Evolutionary conservation across 30 jellyfish, hydroid and myxozoan species (phyloP).

Genomic region (Euphysa ruthae): DNA sequence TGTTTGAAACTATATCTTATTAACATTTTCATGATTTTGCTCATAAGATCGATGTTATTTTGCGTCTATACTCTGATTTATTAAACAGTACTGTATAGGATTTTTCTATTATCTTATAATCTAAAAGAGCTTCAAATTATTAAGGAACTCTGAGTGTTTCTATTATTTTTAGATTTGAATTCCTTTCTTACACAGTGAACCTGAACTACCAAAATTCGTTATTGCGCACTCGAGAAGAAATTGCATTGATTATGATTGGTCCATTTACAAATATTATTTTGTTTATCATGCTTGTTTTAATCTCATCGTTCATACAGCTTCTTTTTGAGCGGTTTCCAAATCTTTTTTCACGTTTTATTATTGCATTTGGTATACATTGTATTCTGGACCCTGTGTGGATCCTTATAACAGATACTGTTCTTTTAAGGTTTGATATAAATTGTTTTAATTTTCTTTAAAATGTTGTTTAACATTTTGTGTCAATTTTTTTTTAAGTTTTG

Average conservation of each 20-base stretch:
- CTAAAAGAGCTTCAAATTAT: too few relatives aligned
- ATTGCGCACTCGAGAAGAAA: constrained; percentile 83
- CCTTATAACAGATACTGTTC: constrained; percentile 68
- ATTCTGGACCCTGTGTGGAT: constrained; percentile 84
- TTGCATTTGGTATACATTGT: constrained; percentile 86
- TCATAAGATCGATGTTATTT: too few relatives aligned
- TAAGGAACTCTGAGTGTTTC: too few relatives aligned
- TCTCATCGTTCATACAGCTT: constrained; percentile 62
- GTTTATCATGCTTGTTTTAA: constrained; percentile 39
- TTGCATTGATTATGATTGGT: constrained; percentile 74
- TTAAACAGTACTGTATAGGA: too few relatives aligned
- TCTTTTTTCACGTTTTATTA: constrained; percentile 55
- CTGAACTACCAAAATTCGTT: constrained; percentile 66
- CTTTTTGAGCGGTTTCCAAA: constrained; percentile 64
- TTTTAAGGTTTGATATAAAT: constrained; percentile 41
- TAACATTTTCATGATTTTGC: too few relatives aligned
- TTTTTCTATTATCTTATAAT: too few relatives aligned
- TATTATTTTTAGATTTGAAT: constrained; percentile 50
- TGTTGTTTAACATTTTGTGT: not conserved
- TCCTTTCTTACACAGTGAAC: constrained; percentile 83
- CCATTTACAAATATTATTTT: constrained; percentile 67
- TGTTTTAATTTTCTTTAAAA: not conserved
- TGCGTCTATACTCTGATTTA: too few relatives aligned
- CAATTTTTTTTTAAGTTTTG: not conserved
- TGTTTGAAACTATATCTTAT: too few relatives aligned